phyloP scores from a whole-genome alignment of 2,888 invertebrate genomes.

The Troilus luridus region DNA sequence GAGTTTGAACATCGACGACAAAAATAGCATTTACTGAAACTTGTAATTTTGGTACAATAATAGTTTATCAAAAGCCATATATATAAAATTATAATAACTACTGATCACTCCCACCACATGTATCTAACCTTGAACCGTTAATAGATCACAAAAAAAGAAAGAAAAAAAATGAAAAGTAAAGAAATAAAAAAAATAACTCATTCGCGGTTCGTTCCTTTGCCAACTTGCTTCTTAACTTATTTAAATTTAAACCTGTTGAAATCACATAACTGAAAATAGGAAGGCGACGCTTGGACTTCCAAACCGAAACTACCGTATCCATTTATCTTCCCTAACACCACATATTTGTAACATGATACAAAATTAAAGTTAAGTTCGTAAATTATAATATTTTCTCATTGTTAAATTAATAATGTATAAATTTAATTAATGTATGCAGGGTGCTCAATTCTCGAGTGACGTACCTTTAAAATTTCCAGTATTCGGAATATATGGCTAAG shows the following conservation, averaged over 20 bases:
- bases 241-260: conserved; percentile 34
- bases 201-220: neutral
- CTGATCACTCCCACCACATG: neutral
- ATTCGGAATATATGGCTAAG: no score
- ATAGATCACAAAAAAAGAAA: conserved; percentile 2
- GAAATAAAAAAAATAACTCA: neutral
- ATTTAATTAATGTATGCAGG: no score
- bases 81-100: neutral
- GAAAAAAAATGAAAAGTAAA: neutral
- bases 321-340: neutral
- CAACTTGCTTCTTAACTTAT: conserved; percentile 15
- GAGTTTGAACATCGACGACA: neutral
- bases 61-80: neutral
- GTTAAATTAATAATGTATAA: no score
- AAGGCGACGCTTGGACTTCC: neutral
- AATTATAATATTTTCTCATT: no score
- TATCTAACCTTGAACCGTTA: neutral
- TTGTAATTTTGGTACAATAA: neutral
- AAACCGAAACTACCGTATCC: neutral
- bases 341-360: neutral
- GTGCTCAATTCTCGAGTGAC: no score
- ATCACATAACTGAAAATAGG: conserved; percentile 30
- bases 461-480: no score
- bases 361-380: neutral
- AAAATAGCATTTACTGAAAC: neutral